These are phyloP conservation scores for Uropetala carovei DNA, from an alignment of 2,888 invertebrate species.

Conservation along the genomic window DNA sequence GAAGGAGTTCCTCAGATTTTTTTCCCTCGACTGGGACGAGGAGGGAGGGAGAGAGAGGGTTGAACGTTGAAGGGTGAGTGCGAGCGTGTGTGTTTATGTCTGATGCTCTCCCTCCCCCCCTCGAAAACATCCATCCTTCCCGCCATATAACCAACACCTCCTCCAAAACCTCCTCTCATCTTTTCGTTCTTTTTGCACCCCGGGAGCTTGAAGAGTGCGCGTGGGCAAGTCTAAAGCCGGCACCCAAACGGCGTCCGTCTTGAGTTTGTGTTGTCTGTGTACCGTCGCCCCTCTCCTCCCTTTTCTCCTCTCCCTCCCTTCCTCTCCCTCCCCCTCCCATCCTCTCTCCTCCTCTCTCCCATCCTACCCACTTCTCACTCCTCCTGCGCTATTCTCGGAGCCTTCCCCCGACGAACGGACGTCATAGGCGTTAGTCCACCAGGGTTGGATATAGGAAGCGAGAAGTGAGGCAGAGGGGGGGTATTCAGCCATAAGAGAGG, in stretches of 20 bases:
- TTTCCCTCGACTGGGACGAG: not conserved
- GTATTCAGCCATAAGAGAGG: not conserved
- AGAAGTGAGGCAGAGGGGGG: not conserved
- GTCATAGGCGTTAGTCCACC: conserved; percentile 52
- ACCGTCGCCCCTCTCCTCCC: not conserved
- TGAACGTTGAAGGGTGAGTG: not conserved
- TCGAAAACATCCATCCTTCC: conserved; percentile 1
- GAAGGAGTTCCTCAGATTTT: not conserved
- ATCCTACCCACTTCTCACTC: not conserved
- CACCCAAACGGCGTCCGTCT: conserved; percentile 29
- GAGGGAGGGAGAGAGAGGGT: conserved; percentile 7
- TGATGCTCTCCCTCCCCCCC: not conserved
- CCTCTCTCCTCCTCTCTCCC: not conserved
- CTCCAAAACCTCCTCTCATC: not conserved
- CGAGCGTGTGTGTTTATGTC: not conserved
- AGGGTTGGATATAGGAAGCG: not conserved
- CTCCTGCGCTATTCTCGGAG: conserved; percentile 50
- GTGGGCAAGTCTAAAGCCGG: not conserved
- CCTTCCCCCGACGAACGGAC: conserved; percentile 9
- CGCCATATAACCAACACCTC: not conserved
- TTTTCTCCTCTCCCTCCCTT: not conserved
- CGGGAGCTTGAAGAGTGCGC: not conserved
- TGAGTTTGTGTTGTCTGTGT: conserved; percentile 54
- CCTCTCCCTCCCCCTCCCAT: not conserved
- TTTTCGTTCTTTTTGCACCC: too few species aligned